phyloP scores from a whole-genome alignment of 2,797 vertebrate genomes.

The Ataeniobius toweri region DNA sequence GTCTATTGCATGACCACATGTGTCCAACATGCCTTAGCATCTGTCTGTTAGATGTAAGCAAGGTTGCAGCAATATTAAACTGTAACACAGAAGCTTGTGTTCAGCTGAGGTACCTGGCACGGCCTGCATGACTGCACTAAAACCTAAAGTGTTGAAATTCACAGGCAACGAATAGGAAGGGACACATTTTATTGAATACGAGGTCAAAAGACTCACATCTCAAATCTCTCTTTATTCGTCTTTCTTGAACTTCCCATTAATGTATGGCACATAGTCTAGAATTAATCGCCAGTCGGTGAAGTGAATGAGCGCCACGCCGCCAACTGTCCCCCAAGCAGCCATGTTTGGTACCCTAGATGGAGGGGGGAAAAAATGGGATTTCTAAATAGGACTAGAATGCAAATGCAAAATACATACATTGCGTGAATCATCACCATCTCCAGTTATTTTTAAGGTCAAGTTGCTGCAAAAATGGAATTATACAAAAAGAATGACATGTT shows the following conservation, averaged over 20 bases:
- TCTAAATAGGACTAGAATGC: background rate
- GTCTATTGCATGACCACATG: background rate
- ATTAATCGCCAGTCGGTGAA: slow-evolving; percentile 90
- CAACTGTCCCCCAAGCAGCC: slow-evolving; percentile 83
- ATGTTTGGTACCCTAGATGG: slow-evolving; percentile 84
- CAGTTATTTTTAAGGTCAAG: background rate
- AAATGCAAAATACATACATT: background rate
- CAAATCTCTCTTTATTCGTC: slow-evolving; percentile 70
- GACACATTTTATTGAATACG: background rate
- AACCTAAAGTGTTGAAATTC: background rate
- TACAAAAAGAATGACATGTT: background rate
- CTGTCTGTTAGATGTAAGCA: background rate
- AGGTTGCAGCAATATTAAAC: background rate
- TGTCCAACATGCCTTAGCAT: background rate
- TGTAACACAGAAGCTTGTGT: slow-evolving; percentile 1
- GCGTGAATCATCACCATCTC: background rate
- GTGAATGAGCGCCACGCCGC: slow-evolving; percentile 82
- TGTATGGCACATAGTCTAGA: slow-evolving; percentile 91
- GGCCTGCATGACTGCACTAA: background rate
- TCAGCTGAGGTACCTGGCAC: slow-evolving; percentile 14
- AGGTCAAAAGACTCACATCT: slow-evolving; percentile 55
- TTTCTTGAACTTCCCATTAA: slow-evolving; percentile 86
- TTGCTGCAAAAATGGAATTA: background rate
- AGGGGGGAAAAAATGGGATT: slow-evolving; percentile 2
- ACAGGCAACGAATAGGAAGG: background rate